Evolutionary conservation across 2,888 invertebrate genomes (phyloP).

Genomic region (Microplitis deprimator): DNA sequence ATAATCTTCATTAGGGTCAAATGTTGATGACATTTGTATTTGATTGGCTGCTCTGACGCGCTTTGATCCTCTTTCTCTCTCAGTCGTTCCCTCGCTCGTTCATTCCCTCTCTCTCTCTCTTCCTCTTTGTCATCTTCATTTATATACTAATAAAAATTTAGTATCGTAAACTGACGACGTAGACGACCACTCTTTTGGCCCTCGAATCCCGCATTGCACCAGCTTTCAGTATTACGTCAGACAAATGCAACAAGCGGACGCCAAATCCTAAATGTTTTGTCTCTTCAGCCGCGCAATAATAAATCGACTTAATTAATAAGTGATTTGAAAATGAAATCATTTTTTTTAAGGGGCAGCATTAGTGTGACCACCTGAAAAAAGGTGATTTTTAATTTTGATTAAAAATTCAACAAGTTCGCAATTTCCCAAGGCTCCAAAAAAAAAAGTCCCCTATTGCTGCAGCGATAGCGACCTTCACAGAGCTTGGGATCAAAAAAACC

Average conservation of each 20-base stretch:
- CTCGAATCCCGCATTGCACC: constrained; percentile 33
- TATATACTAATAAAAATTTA: too few species aligned
- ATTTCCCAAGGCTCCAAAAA: too few species aligned
- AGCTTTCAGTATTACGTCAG: constrained; percentile 26
- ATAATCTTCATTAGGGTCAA: not conserved
- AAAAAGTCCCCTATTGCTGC: too few species aligned
- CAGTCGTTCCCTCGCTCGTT: not conserved
- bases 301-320: not conserved
- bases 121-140: too few species aligned
- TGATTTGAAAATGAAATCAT: not conserved
- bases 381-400: too few species aligned
- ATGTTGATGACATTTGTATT: not conserved
- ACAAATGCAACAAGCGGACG: constrained; percentile 8
- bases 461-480: too few species aligned
- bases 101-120: too few species aligned
- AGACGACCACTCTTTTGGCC: constrained; percentile 14
- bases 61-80: not conserved
- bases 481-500: too few species aligned
- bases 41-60: not conserved
- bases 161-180: not conserved
- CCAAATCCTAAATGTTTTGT: constrained; percentile 20
- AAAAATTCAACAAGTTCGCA: too few species aligned
- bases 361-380: too few species aligned
- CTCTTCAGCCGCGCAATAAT: constrained; percentile 8
- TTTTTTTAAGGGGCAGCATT: not conserved